Percentiles rank a stretch among this genome's conserved stretches.
Evolutionary conservation across 2,888 invertebrate genomes (phyloP).

Genomic region (Lasioglossum malachurum): DNA sequence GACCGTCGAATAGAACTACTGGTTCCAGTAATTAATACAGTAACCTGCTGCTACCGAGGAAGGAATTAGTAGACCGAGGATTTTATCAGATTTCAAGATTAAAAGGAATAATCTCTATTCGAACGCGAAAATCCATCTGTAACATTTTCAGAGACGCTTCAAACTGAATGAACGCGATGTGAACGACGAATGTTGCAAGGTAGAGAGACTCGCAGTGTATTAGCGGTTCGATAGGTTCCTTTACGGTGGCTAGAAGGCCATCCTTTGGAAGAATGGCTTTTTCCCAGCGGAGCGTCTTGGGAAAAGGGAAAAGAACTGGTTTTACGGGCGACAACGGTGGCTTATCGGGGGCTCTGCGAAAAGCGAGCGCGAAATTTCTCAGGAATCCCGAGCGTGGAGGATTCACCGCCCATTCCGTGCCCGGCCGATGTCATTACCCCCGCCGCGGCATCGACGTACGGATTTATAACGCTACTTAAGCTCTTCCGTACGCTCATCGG

Average conservation of each 20-base stretch:
- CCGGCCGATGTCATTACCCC: conserved; percentile 45
- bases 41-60: too few species aligned
- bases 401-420: conserved; percentile 25
- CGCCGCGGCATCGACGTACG: neutral
- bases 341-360: conserved; percentile 33
- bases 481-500: conserved; percentile 43
- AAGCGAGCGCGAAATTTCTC: conserved; percentile 38
- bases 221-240: neutral
- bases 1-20: too few species aligned
- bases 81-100: too few species aligned
- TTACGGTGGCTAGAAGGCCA: neutral
- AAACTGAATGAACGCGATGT: too few species aligned
- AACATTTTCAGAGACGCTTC: neutral
- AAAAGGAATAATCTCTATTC: too few species aligned
- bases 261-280: conserved; percentile 1
- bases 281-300: neutral
- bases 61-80: too few species aligned
- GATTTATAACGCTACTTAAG: conserved; percentile 45
- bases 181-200: neutral
- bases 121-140: too few species aligned
- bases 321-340: conserved; percentile 21
- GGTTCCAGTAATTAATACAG: too few species aligned
- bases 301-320: conserved; percentile 1
- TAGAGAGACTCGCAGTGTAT: neutral
- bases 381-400: conserved; percentile 27